A percentile compares a stretch with the other conserved stretches of the same genome.
Conservation (phyloP, 2,888 invertebrate species). For the Tenthredo livida region DNA sequence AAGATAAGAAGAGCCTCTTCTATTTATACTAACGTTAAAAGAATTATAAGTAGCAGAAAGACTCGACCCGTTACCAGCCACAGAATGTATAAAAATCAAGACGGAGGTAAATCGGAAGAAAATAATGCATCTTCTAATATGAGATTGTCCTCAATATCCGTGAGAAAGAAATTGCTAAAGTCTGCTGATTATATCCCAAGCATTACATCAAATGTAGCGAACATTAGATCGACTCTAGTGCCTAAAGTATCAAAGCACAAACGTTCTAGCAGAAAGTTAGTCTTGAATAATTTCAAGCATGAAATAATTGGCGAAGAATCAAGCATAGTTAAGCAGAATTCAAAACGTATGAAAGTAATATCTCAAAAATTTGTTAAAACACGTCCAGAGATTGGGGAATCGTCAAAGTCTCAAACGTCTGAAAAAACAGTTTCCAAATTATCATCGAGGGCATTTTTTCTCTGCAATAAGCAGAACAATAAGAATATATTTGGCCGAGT, state of each 20-base stretch:
- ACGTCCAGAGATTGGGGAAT: slow-evolving; percentile 67
- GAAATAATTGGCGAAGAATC: slow-evolving; percentile 63
- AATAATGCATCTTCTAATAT: slow-evolving; percentile 61
- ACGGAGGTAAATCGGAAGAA: slow-evolving; percentile 55
- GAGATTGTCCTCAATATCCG: slow-evolving; percentile 58
- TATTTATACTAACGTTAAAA: slow-evolving; percentile 68
- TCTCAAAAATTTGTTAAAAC: slow-evolving; percentile 64
- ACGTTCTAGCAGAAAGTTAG: slow-evolving; percentile 54
- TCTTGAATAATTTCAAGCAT: slow-evolving; percentile 54
- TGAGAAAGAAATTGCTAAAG: slow-evolving; percentile 60
- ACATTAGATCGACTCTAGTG: slow-evolving; percentile 39
- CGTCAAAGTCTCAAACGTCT: slow-evolving; percentile 56
- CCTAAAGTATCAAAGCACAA: slow-evolving; percentile 45
- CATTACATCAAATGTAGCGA: slow-evolving; percentile 35
- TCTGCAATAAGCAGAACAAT: slow-evolving; percentile 64
- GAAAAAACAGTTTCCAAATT: slow-evolving; percentile 48
- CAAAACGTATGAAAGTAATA: slow-evolving; percentile 71
- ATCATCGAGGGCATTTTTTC: slow-evolving; percentile 55
- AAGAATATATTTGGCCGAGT: slow-evolving; percentile 60
- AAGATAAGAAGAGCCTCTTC: slow-evolving; percentile 67
- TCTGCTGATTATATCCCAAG: slow-evolving; percentile 52
- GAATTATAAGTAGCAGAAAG: slow-evolving; percentile 69
- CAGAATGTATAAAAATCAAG: slow-evolving; percentile 66
- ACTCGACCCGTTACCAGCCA: slow-evolving; percentile 65
- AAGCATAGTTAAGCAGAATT: slow-evolving; percentile 67